Conservation (phyloP, 2,113 vertebrate genomes). For the Bujurquina vittata region DNA sequence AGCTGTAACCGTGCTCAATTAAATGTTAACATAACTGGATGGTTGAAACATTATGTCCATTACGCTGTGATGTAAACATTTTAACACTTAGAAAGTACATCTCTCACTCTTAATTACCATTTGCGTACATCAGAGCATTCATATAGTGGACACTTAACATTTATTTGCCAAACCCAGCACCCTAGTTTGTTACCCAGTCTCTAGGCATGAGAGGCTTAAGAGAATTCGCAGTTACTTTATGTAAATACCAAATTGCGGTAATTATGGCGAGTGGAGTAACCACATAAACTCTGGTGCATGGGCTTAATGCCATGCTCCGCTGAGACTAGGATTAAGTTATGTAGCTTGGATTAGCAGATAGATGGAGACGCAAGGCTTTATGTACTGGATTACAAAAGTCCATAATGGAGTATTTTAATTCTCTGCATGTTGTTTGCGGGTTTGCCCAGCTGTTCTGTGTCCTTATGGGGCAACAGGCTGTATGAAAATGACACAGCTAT, state of each 20-base stretch:
- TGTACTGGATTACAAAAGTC: background rate
- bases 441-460: constrained; percentile 19
- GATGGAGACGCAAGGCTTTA: background rate
- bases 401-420: background rate
- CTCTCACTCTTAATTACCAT: background rate
- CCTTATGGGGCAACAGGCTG: constrained; percentile 17
- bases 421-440: background rate
- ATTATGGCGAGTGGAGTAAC: background rate
- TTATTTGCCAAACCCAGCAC: background rate
- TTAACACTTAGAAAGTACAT: background rate
- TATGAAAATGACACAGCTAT: constrained; percentile 55
- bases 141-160: background rate
- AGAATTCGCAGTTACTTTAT: background rate
- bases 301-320: background rate
- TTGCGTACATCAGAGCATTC: background rate
- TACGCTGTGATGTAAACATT: background rate
- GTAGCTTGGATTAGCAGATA: background rate
- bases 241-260: background rate
- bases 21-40: background rate
- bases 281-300: background rate
- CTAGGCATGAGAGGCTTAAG: background rate
- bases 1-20: background rate
- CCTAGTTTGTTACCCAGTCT: background rate
- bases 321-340: background rate
- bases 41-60: background rate